Percentiles rank a stretch among this genome's conserved stretches.
Conservation (phyloP, 2,888 invertebrate species). For the Drosophila neotestacea region DNA sequence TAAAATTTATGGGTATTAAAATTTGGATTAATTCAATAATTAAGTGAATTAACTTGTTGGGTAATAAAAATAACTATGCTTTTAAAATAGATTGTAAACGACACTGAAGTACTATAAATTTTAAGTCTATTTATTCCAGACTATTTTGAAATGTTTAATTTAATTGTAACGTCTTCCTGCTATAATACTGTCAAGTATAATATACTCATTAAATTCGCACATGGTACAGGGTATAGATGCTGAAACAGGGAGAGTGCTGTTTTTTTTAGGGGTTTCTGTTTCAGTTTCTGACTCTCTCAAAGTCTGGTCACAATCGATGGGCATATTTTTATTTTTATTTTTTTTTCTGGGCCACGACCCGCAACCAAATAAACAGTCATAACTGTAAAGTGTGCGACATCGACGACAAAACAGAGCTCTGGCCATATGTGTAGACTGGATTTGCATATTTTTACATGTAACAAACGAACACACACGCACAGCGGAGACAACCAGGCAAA, state of each 20-base stretch:
- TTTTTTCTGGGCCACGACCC: slow-evolving; percentile 50
- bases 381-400: slow-evolving; percentile 75
- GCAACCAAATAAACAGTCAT: slow-evolving; percentile 70
- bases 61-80: too few species aligned
- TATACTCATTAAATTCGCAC: neutral
- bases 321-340: slow-evolving; percentile 41
- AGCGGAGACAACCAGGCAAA: slow-evolving; percentile 44
- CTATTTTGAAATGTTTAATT: too few species aligned
- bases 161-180: neutral
- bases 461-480: slow-evolving; percentile 18
- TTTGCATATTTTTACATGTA: slow-evolving; percentile 78
- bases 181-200: neutral
- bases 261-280: slow-evolving; percentile 22
- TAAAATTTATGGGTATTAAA: too few species aligned
- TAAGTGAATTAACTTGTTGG: too few species aligned
- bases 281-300: slow-evolving; percentile 18
- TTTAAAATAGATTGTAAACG: too few species aligned
- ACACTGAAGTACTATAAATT: too few species aligned
- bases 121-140: too few species aligned
- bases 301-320: slow-evolving; percentile 61
- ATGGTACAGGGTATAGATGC: slow-evolving; percentile 30
- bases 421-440: slow-evolving; percentile 77
- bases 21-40: too few species aligned
- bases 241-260: neutral
- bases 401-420: slow-evolving; percentile 65